Evolutionary conservation across 2,113 vertebrate genomes (phyloP), one percentile per base, ranked within the genome.

Genomic region (Erinaceus europaeus): DNA sequence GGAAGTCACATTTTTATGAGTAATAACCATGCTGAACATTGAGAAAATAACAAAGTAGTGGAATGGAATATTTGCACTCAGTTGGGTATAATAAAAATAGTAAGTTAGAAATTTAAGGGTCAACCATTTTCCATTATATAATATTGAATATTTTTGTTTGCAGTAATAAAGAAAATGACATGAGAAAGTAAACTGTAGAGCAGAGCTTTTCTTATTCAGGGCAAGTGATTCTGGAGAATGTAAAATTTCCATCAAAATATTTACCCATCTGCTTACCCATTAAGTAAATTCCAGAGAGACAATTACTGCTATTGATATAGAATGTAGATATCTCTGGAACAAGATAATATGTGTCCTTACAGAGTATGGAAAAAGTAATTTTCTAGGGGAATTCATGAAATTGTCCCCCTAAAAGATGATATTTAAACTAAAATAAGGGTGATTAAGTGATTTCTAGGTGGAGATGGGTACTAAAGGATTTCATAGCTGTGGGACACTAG

Each of bases 1-100:
- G 90, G 83, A 96, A 94, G 82, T 80, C 79, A 86, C 75, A 84
- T 85, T 94, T 94, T 93, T 92, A 94, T 91, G 93, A 92, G 82
- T 73, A 89, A 89, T 92, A 83, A 65, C 32, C 65, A 84, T 71
- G 62, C 44, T 69, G 79, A 86, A 67, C 87, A 67, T 65, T 53
- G 71, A 85, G 92, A 89, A 91, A 76, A 91, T 87, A 64, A 64
- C 81, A 87, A 77, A 93, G 67, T 59, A 57, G 36, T 62, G 68
- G 59, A 68, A 78, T 73, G 18, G 57, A 94, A 86, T 90, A 83
- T 80, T 64, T 84, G 62, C 21, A 25, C 40, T 93, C 82, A 77
- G 74, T 69, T 93, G 91, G 75, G 85, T 90, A 75, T 78, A 83
- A 87, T 90, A 94, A 93, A 89, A 90, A 73, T 48, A 91, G 90